Base-by-base conservation (phyloP, 2,888 invertebrate species). In the Nebria brevicollis region DNA sequence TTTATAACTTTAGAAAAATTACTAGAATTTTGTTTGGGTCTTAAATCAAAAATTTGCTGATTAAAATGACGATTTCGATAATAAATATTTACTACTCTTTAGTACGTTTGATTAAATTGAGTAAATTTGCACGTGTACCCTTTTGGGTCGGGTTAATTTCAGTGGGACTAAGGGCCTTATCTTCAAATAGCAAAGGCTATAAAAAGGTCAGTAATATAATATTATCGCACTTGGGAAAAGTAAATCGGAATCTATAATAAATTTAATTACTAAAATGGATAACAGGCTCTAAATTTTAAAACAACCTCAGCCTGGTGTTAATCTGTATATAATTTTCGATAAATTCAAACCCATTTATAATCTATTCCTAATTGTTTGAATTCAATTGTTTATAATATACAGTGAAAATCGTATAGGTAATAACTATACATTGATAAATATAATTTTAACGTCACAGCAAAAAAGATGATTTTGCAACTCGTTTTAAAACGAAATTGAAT, bases 131-230 rank as follows among this genome's bases (percentile, higher is more conserved):
- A 11, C 70, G 70, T 34, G 26, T 26, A 68, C 72, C 65, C 76
- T 66, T 81, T 77, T 80, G 82, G 77, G 77, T 66, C 70, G 73
- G 78, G 70, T 73, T 76, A 77, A 82, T 85, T 86, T 86, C 85
- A 86, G 84, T 84, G 85, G 85, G 86, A 86, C 86, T 84, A 83
- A 84, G 88, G 87, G 88, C 87, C 87, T 86, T 88, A 88, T 87
- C 89, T 84, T 86, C 89, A 87, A 86, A 88, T 88, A 88, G 88
- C 89, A 87, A 89, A 87, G 88, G 89, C 89, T 89, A 88, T 88
- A 87, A 84, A 83, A 87, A 89, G 89, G 89, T 89, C 86, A 89
- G 89, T 89, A 87, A 85, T 83, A 82, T n/a, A 73, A 78, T 78
- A n/a, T 77, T 77, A 78, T 72, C 66, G 78, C 42, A 64, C 73